Conservation (phyloP, 2,888 invertebrate genomes). For the Pristionchus fissidentatus region DNA sequence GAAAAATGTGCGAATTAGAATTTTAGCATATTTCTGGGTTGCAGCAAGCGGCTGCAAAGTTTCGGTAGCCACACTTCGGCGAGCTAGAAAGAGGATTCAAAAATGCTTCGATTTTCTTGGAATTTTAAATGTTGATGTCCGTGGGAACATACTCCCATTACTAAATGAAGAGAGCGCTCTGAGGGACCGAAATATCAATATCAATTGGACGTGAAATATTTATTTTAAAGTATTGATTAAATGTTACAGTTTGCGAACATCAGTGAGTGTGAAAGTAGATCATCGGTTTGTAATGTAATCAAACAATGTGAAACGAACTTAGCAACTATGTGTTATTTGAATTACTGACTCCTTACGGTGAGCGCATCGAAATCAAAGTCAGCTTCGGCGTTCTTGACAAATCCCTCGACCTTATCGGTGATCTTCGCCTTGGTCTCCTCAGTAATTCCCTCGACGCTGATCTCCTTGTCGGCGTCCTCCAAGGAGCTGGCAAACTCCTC, state of each 20-base stretch:
- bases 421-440: slow-evolving; percentile 31
- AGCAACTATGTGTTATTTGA: neutral
- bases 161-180: too few species aligned
- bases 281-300: neutral
- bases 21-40: too few species aligned
- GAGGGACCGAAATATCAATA: too few species aligned
- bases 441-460: neutral
- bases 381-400: neutral
- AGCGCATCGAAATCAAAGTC: slow-evolving; percentile 42
- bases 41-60: too few species aligned
- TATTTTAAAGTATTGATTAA: slow-evolving; percentile 11
- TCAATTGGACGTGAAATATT: too few species aligned
- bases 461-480: slow-evolving; percentile 3
- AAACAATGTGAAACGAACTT: neutral
- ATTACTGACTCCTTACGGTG: slow-evolving; percentile 1
- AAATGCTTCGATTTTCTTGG: too few species aligned
- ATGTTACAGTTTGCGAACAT: slow-evolving; percentile 4
- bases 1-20: too few species aligned
- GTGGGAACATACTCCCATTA: too few species aligned
- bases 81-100: too few species aligned
- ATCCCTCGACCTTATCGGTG: neutral
- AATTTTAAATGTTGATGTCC: too few species aligned
- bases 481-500: neutral
- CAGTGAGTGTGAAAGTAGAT: slow-evolving; percentile 21
- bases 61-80: too few species aligned